Evolutionary conservation across 1,140 invertebrate species (phyloP), one percentile per base, ranked within the genome.

Genomic region (Cataglyphis hispanica): DNA sequence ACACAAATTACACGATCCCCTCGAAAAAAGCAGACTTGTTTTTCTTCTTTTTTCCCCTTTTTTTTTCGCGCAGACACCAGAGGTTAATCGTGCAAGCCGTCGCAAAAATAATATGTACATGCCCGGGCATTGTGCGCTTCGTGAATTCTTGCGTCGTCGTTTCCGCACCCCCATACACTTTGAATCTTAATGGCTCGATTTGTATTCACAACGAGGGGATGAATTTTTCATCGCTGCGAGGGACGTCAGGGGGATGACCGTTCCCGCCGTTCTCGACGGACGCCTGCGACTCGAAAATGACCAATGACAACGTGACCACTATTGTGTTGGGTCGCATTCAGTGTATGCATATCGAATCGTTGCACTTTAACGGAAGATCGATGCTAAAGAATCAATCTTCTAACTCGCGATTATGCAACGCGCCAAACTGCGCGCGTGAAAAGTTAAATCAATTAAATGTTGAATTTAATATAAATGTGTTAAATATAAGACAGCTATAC

Each of bases 131-230:
- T 56, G 27, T 22, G 75, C 63, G 37, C 63, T 63, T 37, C n/a
- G 76, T 83, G 66, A 86, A 74, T 63, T 60, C 69, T 74, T 50
- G 58, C 60, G 69, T 40, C 46, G 64, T 34, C 53, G 56, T 60
- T 60, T 61, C 53, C 56, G 81, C 34, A 2, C 8, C 64, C 10
- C 46, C 85, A 77, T 58, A 66, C 84, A 88, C 89, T 90, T 90
- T 90, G 86, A 90, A 90, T 86, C 89, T 90, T 90, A 90, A 90
- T 90, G 86, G 89, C 89, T 88, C 89, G 83, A 90, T 90, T 86
- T 90, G 89, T 90, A 90, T 90, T 90, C 89, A 90, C 86, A 90
- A 80, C 89, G 86, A 90, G 89, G 89, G 89, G 78, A 90, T 90
- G 89, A 90, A 90, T 90, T 90, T 90, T 90, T 90, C 89, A 90